A percentile compares a stretch with the other conserved stretches of the same genome.
phyloP scores from a whole-genome alignment of 2,888 invertebrate species.

The Apamea anceps region DNA sequence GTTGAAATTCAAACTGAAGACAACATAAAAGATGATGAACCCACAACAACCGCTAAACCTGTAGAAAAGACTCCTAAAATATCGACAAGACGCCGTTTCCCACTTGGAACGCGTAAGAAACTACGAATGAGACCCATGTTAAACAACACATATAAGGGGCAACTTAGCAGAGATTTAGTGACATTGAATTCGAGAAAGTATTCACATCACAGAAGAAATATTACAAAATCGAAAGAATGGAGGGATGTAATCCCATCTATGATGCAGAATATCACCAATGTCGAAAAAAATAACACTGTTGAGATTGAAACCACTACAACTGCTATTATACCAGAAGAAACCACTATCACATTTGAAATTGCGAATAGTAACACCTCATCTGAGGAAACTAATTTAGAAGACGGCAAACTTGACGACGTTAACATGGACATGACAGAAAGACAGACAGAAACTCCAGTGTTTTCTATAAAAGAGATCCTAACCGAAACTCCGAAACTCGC shows the following conservation, averaged over 20 bases:
- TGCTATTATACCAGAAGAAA: conserved; percentile 51
- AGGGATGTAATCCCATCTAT: conserved; percentile 76
- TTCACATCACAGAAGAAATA: conserved; percentile 77
- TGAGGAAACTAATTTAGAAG: conserved; percentile 56
- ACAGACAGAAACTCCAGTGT: conserved; percentile 52
- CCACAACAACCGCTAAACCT: conserved; percentile 55
- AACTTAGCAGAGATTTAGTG: conserved; percentile 82
- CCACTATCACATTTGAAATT: conserved; percentile 43
- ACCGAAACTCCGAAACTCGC: conserved; percentile 58
- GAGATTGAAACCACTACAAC: conserved; percentile 68
- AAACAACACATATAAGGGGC: conserved; percentile 79
- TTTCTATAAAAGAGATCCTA: conserved; percentile 63
- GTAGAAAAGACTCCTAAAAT: conserved; percentile 66
- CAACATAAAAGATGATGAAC: conserved; percentile 46
- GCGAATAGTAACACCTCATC: conserved; percentile 28
- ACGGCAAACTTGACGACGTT: conserved; percentile 61
- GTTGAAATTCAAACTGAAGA: conserved; percentile 46
- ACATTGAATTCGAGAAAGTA: conserved; percentile 80
- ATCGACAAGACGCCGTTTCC: conserved; percentile 73
- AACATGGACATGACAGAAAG: conserved; percentile 51
- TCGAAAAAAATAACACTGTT: conserved; percentile 64
- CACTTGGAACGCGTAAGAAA: conserved; percentile 78
- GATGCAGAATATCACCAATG: conserved; percentile 69
- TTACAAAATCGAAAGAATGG: conserved; percentile 80
- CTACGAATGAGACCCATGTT: conserved; percentile 79